These are phyloP conservation scores for Holothuria scabra DNA, from an alignment of 53 echinoderm and acorn worm genomes.

Conservation along the genomic window DNA sequence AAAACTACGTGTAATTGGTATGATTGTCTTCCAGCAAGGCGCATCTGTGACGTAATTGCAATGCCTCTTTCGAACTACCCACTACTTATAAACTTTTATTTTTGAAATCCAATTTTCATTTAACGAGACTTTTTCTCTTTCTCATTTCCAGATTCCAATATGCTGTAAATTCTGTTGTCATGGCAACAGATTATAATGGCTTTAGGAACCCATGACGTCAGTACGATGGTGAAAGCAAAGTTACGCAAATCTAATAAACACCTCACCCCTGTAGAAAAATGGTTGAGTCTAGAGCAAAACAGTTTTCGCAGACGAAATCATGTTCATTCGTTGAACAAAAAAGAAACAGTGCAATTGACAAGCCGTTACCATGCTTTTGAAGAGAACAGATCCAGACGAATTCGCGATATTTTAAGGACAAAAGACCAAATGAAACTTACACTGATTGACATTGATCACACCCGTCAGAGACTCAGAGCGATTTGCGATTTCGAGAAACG, in stretches of 20 bases:
- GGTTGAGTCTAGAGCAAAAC: conserved; percentile 43
- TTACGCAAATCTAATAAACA: conserved; percentile 53
- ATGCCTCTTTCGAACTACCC: too few relatives aligned
- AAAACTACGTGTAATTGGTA: too few relatives aligned
- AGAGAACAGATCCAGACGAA: conserved; percentile 34
- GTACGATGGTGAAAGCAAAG: conserved; percentile 14
- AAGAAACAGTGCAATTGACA: conserved; percentile 55
- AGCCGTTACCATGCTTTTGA: conserved; percentile 56
- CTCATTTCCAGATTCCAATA: neutral
- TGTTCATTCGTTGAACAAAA: conserved; percentile 53
- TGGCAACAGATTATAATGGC: conserved; percentile 16
- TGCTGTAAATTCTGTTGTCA: neutral
- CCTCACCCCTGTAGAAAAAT: conserved; percentile 59
- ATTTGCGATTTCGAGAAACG: conserved; percentile 67
- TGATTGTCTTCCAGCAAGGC: too few relatives aligned
- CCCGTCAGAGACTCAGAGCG: conserved; percentile 42
- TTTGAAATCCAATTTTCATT: too few relatives aligned
- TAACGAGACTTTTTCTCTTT: neutral
- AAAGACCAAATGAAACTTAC: conserved; percentile 64
- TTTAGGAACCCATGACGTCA: conserved; percentile 2
- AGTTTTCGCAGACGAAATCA: conserved; percentile 48
- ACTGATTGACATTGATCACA: conserved; percentile 60
- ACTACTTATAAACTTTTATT: too few relatives aligned
- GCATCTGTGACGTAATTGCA: too few relatives aligned
- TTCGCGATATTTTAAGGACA: conserved; percentile 61